These are phyloP conservation scores for Paramisgurnus dabryanus DNA, from an alignment of 2,113 vertebrate species.

Conservation along the genomic window DNA sequence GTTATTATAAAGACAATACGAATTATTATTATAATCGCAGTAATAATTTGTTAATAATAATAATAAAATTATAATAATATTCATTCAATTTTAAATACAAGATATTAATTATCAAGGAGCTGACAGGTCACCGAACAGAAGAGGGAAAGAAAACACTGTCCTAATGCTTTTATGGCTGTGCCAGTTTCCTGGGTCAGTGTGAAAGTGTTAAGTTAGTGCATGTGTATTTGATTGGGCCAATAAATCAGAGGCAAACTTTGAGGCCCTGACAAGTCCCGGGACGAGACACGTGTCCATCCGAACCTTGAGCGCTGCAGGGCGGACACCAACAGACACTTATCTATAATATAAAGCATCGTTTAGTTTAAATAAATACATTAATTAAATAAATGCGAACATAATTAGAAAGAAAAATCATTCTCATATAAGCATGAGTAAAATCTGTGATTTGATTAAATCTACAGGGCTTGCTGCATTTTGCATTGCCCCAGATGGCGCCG, in stretches of 20 bases:
- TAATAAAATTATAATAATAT: not conserved
- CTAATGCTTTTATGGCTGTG: slow-evolving; percentile 75
- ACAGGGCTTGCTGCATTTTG: slow-evolving; percentile 7
- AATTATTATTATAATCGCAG: no score
- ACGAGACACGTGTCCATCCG: slow-evolving; percentile 80
- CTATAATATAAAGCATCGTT: slow-evolving; percentile 20
- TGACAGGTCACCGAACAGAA: slow-evolving; percentile 50
- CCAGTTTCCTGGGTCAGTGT: slow-evolving; percentile 71
- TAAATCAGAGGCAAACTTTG: slow-evolving; percentile 77
- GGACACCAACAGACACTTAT: slow-evolving; percentile 57
- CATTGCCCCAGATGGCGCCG: slow-evolving; percentile 42
- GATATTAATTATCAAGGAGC: not conserved
- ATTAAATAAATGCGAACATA: not conserved
- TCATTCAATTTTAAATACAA: not conserved
- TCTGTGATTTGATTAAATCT: not conserved
- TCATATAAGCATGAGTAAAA: not conserved
- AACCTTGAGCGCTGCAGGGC: slow-evolving; percentile 66
- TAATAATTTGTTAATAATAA: not conserved
- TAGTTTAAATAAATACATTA: not conserved
- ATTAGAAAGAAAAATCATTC: not conserved
- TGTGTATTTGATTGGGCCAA: slow-evolving; percentile 78
- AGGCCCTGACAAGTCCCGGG: slow-evolving; percentile 70
- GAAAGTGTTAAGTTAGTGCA: slow-evolving; percentile 77
- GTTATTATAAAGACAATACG: no score
- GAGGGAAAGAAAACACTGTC: slow-evolving; percentile 55